Evolutionary conservation across 2,888 invertebrate genomes (phyloP), one percentile per base, ranked within the genome.

Genomic region (Aelia acuminata): DNA sequence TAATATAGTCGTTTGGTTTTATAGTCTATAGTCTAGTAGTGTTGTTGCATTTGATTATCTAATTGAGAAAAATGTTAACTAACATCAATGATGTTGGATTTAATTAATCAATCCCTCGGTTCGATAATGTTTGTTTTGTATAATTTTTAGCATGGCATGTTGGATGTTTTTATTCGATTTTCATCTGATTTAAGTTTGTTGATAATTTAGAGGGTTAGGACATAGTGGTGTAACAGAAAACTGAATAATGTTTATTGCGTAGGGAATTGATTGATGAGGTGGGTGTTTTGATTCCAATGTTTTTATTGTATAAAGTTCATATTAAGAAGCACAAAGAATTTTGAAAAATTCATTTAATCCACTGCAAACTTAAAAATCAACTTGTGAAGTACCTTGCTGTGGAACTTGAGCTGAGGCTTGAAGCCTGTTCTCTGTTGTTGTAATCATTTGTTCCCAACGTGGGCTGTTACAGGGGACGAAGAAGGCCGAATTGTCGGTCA

Each of bases 361-460:
- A 35, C 20, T 35, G 4, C 1, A 35, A 31, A 70, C 7, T 35
- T 4, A 1, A 35, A 7, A 18, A 70, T 8, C 26, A 26, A 35
- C 1, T 35, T 26, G 10, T 4, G 11, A 43, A n/a, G 31, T 26
- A 87, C 87, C 87, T 87, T 48, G 47, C 39, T 87, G 87, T 26
- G 39, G 48, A 35, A 70, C 53, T 70, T 87, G 87, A 18, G 87
- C 63, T 26, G 87, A 63, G 63, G 87, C 48, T 43, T 87, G 87
- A 43, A 87, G 75, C 87, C 87, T 63, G 18, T 26, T 47, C 49
- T 87, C 87, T 48, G 87, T 87, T n/a, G 87, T 87, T 47, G 75
- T 87, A 20, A 87, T 87, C 87, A 63, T 87, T 35, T 70, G 63
- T 7, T 70, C 63, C 63, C 63, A 18, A 70, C n/a, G 80, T 43